Percentiles rank a stretch among this genome's conserved stretches.
phyloP scores from a whole-genome alignment of 2,888 invertebrate genomes.

The Cephus pygmeus region DNA sequence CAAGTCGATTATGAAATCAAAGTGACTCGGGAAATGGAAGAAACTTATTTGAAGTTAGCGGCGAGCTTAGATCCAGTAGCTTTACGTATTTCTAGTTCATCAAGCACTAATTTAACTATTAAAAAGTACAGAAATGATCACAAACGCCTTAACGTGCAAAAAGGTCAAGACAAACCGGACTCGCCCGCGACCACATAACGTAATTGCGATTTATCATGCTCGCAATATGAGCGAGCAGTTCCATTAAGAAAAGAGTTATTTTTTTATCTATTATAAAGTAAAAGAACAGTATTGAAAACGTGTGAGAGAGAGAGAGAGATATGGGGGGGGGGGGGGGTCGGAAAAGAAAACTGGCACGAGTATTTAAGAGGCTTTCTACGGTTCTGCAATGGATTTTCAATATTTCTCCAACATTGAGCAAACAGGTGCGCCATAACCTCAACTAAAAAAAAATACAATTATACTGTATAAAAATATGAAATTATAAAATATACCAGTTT shows the following conservation, averaged over 20 bases:
- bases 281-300: too few species aligned
- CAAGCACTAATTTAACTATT: conserved; percentile 54
- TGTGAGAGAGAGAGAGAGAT: too few species aligned
- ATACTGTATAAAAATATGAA: too few species aligned
- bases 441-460: too few species aligned
- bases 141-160: conserved; percentile 50
- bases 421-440: too few species aligned
- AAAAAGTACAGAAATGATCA: conserved; percentile 60
- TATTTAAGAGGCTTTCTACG: too few species aligned
- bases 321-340: too few species aligned
- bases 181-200: conserved; percentile 29
- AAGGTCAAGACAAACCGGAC: conserved; percentile 39
- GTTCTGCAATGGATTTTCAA: too few species aligned
- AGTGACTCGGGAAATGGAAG: conserved; percentile 61
- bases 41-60: conserved; percentile 60
- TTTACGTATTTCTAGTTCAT: conserved; percentile 40
- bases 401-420: too few species aligned
- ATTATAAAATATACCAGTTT: too few species aligned
- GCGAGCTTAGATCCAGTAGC: conserved; percentile 58
- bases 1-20: conserved; percentile 53
- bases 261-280: too few species aligned
- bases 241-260: conserved; percentile 21
- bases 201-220: conserved; percentile 29
- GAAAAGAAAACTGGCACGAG: too few species aligned
- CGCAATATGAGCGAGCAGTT: conserved; percentile 22